phyloP scores from a whole-genome alignment of 2,113 vertebrate genomes.

The Meles meles region DNA sequence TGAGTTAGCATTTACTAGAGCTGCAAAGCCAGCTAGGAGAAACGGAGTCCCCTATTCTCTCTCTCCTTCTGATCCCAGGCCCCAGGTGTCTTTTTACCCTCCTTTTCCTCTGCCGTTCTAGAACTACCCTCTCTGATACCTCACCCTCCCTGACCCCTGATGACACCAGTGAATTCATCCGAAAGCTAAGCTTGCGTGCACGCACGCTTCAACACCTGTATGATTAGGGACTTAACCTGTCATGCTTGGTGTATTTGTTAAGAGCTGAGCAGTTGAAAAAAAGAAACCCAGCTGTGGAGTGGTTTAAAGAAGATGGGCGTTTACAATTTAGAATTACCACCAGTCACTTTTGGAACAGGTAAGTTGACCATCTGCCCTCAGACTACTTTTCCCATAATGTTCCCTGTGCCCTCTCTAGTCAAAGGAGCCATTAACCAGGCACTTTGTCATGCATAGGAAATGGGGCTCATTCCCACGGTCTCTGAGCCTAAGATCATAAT shows the following conservation, averaged over 20 bases:
- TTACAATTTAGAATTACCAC: neutral
- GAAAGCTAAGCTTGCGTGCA: neutral
- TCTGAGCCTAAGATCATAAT: neutral
- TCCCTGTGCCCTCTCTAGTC: neutral
- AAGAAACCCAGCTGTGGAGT: neutral
- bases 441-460: neutral
- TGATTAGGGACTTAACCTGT: neutral
- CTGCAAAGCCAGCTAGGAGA: neutral
- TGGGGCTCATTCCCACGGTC: neutral
- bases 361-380: neutral
- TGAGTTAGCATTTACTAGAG: neutral
- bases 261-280: neutral
- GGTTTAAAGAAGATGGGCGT: neutral
- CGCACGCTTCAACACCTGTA: neutral
- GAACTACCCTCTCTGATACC: neutral
- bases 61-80: neutral
- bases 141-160: no score
- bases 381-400: neutral
- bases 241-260: neutral
- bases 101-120: neutral
- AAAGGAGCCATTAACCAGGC: neutral
- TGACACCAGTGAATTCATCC: neutral
- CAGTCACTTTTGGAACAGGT: neutral
- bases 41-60: neutral
- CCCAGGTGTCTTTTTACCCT: neutral